Evolutionary conservation across 92 coral and sea anemone genomes (phyloP).

Genomic region (Metridium senile): DNA sequence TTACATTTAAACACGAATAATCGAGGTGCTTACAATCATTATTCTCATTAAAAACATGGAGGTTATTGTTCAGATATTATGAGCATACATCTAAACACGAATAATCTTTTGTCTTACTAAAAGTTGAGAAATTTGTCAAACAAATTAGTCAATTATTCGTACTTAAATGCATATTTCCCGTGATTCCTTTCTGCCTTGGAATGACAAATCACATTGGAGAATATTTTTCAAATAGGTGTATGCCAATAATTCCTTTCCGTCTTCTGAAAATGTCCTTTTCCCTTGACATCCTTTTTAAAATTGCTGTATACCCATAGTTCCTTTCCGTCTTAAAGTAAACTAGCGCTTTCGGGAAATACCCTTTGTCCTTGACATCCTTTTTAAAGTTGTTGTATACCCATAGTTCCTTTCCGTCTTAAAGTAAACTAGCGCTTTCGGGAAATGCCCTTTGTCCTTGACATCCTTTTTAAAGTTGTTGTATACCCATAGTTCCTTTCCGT

Average conservation of each 20-base stretch:
- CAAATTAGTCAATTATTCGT: no score
- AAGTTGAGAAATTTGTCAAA: no score
- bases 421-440: not conserved
- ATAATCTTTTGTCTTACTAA: no score
- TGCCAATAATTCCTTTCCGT: not conserved
- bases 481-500: not conserved
- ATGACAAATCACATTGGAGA: not conserved
- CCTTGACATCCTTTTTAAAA: not conserved
- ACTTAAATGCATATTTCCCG: no score
- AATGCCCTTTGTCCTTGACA: not conserved
- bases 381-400: no score
- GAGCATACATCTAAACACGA: no score
- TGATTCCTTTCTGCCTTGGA: not conserved
- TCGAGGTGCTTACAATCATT: no score
- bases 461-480: not conserved
- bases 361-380: not conserved
- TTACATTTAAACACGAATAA: no score
- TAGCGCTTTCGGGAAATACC: no score
- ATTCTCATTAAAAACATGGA: no score
- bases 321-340: not conserved
- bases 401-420: not conserved
- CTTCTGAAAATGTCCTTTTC: no score
- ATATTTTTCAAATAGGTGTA: not conserved
- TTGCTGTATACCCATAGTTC: not conserved
- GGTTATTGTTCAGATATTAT: no score